Conservation (phyloP, 2,888 invertebrate species). For the Luffia ferchaultella region DNA sequence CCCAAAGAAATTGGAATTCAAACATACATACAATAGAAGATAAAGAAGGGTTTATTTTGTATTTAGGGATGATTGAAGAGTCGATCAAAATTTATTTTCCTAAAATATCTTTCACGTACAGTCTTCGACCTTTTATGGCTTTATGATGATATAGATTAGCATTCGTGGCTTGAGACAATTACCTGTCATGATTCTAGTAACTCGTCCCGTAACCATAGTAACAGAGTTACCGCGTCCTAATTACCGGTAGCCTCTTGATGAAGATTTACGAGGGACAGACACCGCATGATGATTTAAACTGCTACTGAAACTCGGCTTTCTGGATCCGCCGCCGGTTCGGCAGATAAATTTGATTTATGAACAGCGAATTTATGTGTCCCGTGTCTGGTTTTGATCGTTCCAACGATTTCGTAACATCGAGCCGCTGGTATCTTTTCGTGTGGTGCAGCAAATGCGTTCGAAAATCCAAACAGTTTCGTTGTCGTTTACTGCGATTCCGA, state of each 20-base stretch:
- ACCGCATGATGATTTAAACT: constrained; percentile 6
- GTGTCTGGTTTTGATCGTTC: not conserved
- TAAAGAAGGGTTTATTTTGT: too few species aligned
- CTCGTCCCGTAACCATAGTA: not conserved
- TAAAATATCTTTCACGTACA: too few species aligned
- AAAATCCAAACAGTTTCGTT: not conserved
- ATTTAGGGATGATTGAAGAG: too few species aligned
- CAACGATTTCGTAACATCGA: not conserved
- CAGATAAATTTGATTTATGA: not conserved
- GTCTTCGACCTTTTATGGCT: too few species aligned
- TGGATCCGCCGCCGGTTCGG: not conserved
- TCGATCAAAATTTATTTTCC: too few species aligned
- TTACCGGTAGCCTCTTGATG: constrained; percentile 4
- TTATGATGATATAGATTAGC: too few species aligned
- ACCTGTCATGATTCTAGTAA: not conserved
- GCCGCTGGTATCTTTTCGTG: not conserved
- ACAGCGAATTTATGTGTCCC: not conserved
- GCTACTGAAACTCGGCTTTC: not conserved
- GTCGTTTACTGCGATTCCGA: too few species aligned
- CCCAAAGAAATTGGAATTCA: too few species aligned
- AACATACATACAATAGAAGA: too few species aligned
- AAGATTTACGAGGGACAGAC: constrained; percentile 5
- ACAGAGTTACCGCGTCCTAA: constrained; percentile 2
- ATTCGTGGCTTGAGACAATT: too few species aligned
- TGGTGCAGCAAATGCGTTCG: not conserved